A percentile compares a stretch with the other conserved stretches of the same genome.
Conservation (phyloP, 2,888 invertebrate species). For the Chrysina gloriosa region DNA sequence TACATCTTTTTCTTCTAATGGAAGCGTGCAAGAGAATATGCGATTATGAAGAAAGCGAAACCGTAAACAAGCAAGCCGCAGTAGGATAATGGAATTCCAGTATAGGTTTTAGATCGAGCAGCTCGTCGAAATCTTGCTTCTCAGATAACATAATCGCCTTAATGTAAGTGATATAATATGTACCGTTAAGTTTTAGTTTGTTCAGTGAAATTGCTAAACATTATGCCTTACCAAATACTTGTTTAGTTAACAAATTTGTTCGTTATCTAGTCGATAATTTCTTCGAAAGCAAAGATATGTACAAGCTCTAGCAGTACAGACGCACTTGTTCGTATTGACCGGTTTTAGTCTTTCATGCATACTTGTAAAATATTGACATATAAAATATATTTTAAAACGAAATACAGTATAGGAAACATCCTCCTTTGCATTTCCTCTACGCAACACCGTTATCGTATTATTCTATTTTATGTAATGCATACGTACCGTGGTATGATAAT, state of each 20-base stretch:
- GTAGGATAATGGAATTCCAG: slow-evolving; percentile 18
- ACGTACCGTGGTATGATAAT: too few species aligned
- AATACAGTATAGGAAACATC: too few species aligned
- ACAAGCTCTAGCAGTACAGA: too few species aligned
- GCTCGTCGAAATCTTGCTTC: slow-evolving; percentile 7
- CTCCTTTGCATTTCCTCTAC: too few species aligned
- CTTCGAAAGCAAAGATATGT: neutral
- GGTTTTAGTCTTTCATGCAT: too few species aligned
- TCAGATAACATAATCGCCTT: slow-evolving; percentile 32
- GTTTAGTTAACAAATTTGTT: neutral
- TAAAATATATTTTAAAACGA: too few species aligned
- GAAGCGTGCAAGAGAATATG: slow-evolving; percentile 13
- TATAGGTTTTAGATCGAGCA: slow-evolving; percentile 3
- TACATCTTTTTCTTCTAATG: slow-evolving; percentile 32
- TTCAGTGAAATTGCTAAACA: slow-evolving; percentile 21
- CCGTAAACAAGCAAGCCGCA: slow-evolving; percentile 16
- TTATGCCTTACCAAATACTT: neutral
- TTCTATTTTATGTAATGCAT: too few species aligned
- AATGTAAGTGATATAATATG: slow-evolving; percentile 7
- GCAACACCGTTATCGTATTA: too few species aligned
- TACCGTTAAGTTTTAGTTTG: slow-evolving; percentile 12
- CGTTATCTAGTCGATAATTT: neutral
- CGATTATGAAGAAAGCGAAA: slow-evolving; percentile 33
- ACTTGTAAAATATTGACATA: too few species aligned
- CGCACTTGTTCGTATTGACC: too few species aligned